A percentile compares a stretch with the other conserved stretches of the same genome.
Evolutionary conservation across 2,113 vertebrate genomes (phyloP).

Genomic region (Polyodon spathula): DNA sequence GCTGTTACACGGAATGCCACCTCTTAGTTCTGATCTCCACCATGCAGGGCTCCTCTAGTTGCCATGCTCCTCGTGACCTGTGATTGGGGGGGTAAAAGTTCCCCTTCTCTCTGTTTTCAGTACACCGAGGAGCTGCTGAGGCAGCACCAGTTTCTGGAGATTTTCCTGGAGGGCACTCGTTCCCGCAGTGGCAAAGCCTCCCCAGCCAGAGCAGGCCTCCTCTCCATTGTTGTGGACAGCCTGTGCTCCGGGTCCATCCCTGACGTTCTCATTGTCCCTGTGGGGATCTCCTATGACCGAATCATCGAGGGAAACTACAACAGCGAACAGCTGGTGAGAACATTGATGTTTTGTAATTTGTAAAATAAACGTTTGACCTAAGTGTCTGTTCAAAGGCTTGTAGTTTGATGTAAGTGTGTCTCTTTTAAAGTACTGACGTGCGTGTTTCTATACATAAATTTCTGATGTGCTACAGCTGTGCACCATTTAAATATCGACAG

Average conservation of each 20-base stretch:
- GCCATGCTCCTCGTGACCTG: too few species aligned
- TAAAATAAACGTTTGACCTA: background rate
- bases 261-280: slow-evolving; percentile 85
- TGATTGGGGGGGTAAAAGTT: background rate
- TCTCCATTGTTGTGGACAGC: slow-evolving; percentile 88
- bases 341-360: background rate
- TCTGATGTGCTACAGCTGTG: too few species aligned
- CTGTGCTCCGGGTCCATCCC: slow-evolving; percentile 67
- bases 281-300: slow-evolving; percentile 94
- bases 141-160: slow-evolving; percentile 91
- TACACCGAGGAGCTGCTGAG: slow-evolving; percentile 85
- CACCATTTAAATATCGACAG: too few species aligned
- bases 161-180: slow-evolving; percentile 92
- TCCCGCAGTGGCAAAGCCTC: slow-evolving; percentile 89
- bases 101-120: slow-evolving; percentile 40
- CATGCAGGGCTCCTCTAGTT: background rate
- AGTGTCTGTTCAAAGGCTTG: background rate
- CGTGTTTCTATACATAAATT: background rate
- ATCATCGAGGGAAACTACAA: slow-evolving; percentile 98
- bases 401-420: too few species aligned
- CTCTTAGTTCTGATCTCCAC: too few species aligned
- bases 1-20: too few species aligned
- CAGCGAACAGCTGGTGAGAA: slow-evolving; percentile 87
- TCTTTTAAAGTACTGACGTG: background rate
- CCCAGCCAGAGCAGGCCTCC: slow-evolving; percentile 76